These are phyloP conservation scores for Orycteropus afer DNA, from an alignment of 2,113 vertebrate genomes.

Conservation along the genomic window DNA sequence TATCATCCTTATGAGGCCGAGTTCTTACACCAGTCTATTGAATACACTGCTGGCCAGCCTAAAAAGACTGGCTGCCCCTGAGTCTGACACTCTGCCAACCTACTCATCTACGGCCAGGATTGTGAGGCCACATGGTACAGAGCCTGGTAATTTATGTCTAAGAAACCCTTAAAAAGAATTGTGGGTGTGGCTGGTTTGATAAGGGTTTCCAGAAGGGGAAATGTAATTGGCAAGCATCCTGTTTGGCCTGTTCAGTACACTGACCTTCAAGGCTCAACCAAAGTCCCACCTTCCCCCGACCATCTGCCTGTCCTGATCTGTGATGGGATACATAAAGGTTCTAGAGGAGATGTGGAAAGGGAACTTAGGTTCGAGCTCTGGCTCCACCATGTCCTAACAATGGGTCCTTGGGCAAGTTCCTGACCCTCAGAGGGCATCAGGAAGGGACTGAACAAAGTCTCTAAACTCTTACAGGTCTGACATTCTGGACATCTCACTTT, in stretches of 20 bases:
- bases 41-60: not conserved
- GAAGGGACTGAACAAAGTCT: slow-evolving; percentile 28
- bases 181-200: slow-evolving; percentile 18
- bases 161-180: slow-evolving; percentile 48
- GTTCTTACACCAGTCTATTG: slow-evolving; percentile 6
- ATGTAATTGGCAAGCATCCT: slow-evolving; percentile 58
- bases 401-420: slow-evolving; percentile 31
- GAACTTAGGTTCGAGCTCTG: slow-evolving; percentile 35
- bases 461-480: slow-evolving; percentile 48
- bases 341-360: slow-evolving; percentile 9
- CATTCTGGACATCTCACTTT: too few species aligned
- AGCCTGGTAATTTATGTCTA: slow-evolving; percentile 39
- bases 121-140: slow-evolving; percentile 54
- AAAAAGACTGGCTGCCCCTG: not conserved
- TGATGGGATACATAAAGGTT: not conserved
- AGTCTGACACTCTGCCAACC: not conserved
- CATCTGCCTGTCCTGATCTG: slow-evolving; percentile 27
- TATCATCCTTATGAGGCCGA: slow-evolving; percentile 2
- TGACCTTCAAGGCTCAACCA: slow-evolving; percentile 34
- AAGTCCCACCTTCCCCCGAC: slow-evolving; percentile 17
- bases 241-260: not conserved
- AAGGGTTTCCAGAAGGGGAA: slow-evolving; percentile 22
- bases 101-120: slow-evolving; percentile 10
- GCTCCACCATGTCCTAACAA: slow-evolving; percentile 23
- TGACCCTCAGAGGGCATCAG: not conserved